Percentiles rank a stretch among this genome's conserved stretches.
Conservation (phyloP, 1,140 invertebrate species). For the Aradophagus sp. region DNA sequence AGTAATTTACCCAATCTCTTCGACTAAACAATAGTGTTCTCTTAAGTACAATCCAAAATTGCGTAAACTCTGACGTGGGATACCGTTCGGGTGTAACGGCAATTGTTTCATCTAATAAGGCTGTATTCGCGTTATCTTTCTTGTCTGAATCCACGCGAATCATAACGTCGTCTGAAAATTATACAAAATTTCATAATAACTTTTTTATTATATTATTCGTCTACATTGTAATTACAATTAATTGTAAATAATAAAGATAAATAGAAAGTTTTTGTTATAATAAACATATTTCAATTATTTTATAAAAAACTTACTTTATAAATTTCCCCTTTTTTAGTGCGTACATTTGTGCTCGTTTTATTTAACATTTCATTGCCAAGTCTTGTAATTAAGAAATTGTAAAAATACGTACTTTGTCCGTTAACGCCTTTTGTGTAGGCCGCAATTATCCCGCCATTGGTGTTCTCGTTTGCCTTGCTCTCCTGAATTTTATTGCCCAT, state of each 20-base stretch:
- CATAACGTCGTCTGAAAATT: conserved; percentile 71
- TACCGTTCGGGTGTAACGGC: conserved; percentile 81
- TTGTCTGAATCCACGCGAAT: conserved; percentile 78
- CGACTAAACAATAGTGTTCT: conserved; percentile 86
- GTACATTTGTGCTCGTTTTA: no score
- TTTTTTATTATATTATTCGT: no score
- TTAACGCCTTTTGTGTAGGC: conserved; percentile 80
- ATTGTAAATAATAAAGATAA: no score
- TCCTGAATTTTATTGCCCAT: conserved; percentile 75
- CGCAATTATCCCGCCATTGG: conserved; percentile 71
- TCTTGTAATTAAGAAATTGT: no score
- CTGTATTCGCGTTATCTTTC: conserved; percentile 80
- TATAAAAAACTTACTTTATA: no score
- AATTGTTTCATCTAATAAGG: conserved; percentile 78
- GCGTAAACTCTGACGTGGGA: conserved; percentile 83
- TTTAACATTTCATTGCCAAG: no score
- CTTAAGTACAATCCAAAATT: conserved; percentile 88
- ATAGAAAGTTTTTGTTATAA: no score
- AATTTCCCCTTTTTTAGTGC: no score
- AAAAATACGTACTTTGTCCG: conserved; percentile 73
- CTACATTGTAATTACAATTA: no score
- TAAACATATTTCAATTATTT: no score
- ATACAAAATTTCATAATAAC: no score
- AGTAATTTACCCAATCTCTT: conserved; percentile 83
- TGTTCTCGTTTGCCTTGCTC: conserved; percentile 66